Percentiles rank a stretch among this genome's conserved stretches.
Evolutionary conservation across 2,888 invertebrate genomes (phyloP).

Genomic region (Ganaspis brasiliensis): DNA sequence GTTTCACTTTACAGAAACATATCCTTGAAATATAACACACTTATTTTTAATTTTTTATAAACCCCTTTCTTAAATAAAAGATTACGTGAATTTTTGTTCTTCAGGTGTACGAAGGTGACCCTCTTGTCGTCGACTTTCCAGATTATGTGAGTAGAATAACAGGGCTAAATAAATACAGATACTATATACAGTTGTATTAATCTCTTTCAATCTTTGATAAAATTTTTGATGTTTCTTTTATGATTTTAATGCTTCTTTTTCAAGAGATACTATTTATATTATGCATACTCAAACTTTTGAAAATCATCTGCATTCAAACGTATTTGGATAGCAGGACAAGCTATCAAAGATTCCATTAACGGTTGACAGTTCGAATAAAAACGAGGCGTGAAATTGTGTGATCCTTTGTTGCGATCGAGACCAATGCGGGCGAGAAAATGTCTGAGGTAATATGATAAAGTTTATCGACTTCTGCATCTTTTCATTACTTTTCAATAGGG

Average conservation of each 20-base stretch:
- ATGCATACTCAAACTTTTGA: slow-evolving; percentile 33
- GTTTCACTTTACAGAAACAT: too few species aligned
- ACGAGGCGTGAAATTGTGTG: slow-evolving; percentile 40
- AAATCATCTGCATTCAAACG: slow-evolving; percentile 35
- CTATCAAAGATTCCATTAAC: slow-evolving; percentile 40
- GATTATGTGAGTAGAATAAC: too few species aligned
- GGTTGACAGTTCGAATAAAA: slow-evolving; percentile 35
- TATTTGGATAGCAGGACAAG: slow-evolving; percentile 39
- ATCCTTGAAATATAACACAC: too few species aligned
- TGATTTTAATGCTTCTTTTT: slow-evolving; percentile 25
- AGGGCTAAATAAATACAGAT: too few species aligned
- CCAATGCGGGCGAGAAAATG: slow-evolving; percentile 37
- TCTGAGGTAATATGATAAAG: slow-evolving; percentile 30
- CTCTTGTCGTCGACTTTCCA: too few species aligned
- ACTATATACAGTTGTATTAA: too few species aligned
- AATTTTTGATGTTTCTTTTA: slow-evolving; percentile 1
- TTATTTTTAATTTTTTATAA: too few species aligned
- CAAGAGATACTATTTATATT: slow-evolving; percentile 31
- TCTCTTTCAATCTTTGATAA: too few species aligned
- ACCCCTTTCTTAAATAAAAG: too few species aligned
- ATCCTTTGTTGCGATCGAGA: slow-evolving; percentile 29
- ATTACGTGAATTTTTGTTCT: too few species aligned
- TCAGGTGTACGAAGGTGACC: too few species aligned
- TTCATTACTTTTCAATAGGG: slow-evolving; percentile 15
- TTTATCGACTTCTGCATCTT: slow-evolving; percentile 17